These are phyloP conservation scores for Anguilla anguilla DNA, from an alignment of 2,797 vertebrate genomes.

Conservation along the genomic window DNA sequence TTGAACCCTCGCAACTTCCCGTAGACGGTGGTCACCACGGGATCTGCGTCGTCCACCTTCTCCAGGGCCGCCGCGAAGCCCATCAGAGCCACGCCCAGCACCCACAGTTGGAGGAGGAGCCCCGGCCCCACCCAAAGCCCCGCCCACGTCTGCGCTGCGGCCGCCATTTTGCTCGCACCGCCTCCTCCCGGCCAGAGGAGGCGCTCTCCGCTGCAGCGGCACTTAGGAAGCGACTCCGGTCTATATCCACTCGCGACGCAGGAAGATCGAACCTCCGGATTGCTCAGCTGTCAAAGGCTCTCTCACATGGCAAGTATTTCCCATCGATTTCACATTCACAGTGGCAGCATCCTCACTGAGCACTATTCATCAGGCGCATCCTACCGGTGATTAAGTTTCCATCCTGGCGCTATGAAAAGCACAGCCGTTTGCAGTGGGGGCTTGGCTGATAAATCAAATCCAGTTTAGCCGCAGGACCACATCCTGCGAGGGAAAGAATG, in stretches of 20 bases:
- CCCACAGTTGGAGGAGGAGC: constrained; percentile 63
- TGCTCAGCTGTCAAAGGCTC: constrained; percentile 60
- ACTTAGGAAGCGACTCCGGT: constrained; percentile 54
- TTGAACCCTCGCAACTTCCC: constrained; percentile 81
- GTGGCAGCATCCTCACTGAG: constrained; percentile 74
- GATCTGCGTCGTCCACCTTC: constrained; percentile 81
- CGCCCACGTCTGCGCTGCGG: constrained; percentile 57
- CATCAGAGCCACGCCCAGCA: constrained; percentile 68
- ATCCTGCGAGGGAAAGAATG: constrained; percentile 80
- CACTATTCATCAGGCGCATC: constrained; percentile 71
- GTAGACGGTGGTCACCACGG: constrained; percentile 78
- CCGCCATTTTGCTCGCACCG: constrained; percentile 54
- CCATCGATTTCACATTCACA: constrained; percentile 71
- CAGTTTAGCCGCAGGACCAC: constrained; percentile 74
- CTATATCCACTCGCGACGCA: constrained; percentile 71
- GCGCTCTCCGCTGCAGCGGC: constrained; percentile 24
- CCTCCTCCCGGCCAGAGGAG: constrained; percentile 14
- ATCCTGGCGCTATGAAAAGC: constrained; percentile 65
- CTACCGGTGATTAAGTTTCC: constrained; percentile 76
- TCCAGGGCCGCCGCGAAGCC: constrained; percentile 70
- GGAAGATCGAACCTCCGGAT: constrained; percentile 61
- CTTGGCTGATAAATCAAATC: constrained; percentile 77
- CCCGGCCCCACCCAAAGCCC: constrained; percentile 62
- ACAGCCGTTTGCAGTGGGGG: constrained; percentile 71
- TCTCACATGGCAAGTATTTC: constrained; percentile 64